A percentile compares a stretch with the other conserved stretches of the same genome.
Conservation (phyloP, 2,888 invertebrate genomes). For the Coremacera marginata region DNA sequence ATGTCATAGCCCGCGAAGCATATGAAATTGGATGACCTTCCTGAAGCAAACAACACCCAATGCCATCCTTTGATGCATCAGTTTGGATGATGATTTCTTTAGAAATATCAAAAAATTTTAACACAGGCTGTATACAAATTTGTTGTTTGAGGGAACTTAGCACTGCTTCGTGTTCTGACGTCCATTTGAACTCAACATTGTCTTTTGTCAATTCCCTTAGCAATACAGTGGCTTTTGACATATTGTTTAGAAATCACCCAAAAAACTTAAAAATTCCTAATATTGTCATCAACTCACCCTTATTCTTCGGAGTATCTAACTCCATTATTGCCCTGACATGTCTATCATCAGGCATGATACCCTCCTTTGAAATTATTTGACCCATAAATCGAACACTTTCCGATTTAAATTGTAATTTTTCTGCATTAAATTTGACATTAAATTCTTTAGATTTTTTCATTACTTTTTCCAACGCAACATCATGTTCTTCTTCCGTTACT, state of each 20-base stretch:
- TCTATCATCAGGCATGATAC: conserved; percentile 30
- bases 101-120: conserved; percentile 38
- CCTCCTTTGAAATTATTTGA: conserved; percentile 30
- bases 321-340: conserved; percentile 24
- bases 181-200: conserved; percentile 34
- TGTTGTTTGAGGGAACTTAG: conserved; percentile 37
- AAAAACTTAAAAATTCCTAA: conserved; percentile 44
- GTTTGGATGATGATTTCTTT: conserved; percentile 41
- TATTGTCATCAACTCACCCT: conserved; percentile 31
- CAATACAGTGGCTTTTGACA: conserved; percentile 37
- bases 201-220: conserved; percentile 42
- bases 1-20: conserved; percentile 41
- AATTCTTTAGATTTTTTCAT: conserved; percentile 49
- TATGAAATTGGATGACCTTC: conserved; percentile 41
- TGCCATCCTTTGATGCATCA: conserved; percentile 46
- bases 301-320: conserved; percentile 8
- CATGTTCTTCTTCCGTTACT: conserved; percentile 43
- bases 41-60: conserved; percentile 44
- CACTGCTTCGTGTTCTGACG: conserved; percentile 3
- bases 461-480: conserved; percentile 49
- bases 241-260: conserved; percentile 35
- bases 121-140: neutral
- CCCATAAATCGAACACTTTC: conserved; percentile 54
- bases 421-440: conserved; percentile 55
- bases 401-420: conserved; percentile 41